phyloP scores from a whole-genome alignment of 2,113 vertebrate species.

The Galeopterus variegatus region DNA sequence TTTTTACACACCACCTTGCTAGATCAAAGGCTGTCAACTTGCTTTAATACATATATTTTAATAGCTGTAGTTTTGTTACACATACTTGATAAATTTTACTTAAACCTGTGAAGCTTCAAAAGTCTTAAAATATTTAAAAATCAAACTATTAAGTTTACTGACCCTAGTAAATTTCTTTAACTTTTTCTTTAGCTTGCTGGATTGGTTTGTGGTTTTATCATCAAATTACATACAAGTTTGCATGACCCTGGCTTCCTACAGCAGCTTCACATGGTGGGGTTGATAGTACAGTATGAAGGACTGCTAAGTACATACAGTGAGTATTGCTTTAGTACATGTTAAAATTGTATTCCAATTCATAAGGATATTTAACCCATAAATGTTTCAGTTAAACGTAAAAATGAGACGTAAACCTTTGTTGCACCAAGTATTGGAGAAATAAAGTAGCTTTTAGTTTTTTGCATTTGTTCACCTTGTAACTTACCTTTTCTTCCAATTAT shows the following conservation, averaged over 20 bases:
- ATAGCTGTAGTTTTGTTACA: neutral
- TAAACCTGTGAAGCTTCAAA: slow-evolving; percentile 13
- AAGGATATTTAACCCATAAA: neutral
- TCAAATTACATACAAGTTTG: slow-evolving; percentile 95
- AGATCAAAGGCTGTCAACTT: neutral
- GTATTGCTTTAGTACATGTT: slow-evolving; percentile 80
- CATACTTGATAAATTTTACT: neutral
- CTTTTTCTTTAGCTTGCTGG: slow-evolving; percentile 92
- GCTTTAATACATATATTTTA: neutral
- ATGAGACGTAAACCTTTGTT: slow-evolving; percentile 7
- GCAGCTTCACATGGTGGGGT: slow-evolving; percentile 95
- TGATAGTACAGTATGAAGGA: slow-evolving; percentile 97
- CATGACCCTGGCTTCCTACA: slow-evolving; percentile 95
- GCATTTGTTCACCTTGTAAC: neutral
- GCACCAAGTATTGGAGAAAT: neutral
- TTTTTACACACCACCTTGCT: neutral
- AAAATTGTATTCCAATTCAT: too few relatives aligned
- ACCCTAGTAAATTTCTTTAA: neutral
- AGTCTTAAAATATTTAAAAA: slow-evolving; percentile 16
- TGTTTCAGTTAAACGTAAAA: neutral
- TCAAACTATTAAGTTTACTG: neutral
- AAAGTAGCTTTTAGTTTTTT: neutral
- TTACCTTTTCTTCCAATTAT: neutral
- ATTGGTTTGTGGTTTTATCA: slow-evolving; percentile 96
- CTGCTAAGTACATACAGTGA: slow-evolving; percentile 99